A percentile compares a stretch with the other conserved stretches of the same genome.
These are phyloP conservation scores for Anaspis maculata DNA, from an alignment of 2,888 invertebrate genomes.

Conservation along the genomic window DNA sequence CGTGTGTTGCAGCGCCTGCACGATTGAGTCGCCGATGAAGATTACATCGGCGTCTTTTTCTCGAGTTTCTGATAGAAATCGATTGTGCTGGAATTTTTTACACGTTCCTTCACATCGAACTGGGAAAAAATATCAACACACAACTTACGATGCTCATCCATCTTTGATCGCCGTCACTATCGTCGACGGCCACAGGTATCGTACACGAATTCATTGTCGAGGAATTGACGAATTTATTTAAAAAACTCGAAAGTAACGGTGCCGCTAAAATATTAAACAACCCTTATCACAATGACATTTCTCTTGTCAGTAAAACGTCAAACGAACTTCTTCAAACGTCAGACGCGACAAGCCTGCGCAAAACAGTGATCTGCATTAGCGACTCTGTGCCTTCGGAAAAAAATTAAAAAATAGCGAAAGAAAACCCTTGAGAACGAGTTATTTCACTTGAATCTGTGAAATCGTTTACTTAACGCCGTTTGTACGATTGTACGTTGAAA, in stretches of 20 bases:
- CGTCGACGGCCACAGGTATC: conserved; percentile 60
- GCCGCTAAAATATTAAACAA: not conserved
- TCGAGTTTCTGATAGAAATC: conserved; percentile 75
- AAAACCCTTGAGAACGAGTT: no score
- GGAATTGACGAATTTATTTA: not conserved
- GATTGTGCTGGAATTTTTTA: conserved; percentile 59
- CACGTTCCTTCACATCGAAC: conserved; percentile 3
- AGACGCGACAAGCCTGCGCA: no score
- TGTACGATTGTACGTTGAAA: no score
- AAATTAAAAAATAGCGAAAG: no score
- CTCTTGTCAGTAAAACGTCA: conserved; percentile 1
- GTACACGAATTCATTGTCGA: conserved; percentile 68
- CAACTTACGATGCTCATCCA: conserved; percentile 71
- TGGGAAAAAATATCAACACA: no score
- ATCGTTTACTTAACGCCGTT: no score
- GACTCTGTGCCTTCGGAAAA: no score
- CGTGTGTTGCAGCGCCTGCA: conserved; percentile 73
- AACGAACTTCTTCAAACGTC: no score
- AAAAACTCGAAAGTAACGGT: no score
- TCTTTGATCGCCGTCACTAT: conserved; percentile 71
- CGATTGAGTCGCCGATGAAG: conserved; percentile 82
- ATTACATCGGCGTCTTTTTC: conserved; percentile 90
- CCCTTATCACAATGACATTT: not conserved
- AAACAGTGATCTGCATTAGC: no score
- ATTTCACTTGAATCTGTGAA: no score